Conservation (phyloP, 2,888 invertebrate species). For the Leucozona laternaria region DNA sequence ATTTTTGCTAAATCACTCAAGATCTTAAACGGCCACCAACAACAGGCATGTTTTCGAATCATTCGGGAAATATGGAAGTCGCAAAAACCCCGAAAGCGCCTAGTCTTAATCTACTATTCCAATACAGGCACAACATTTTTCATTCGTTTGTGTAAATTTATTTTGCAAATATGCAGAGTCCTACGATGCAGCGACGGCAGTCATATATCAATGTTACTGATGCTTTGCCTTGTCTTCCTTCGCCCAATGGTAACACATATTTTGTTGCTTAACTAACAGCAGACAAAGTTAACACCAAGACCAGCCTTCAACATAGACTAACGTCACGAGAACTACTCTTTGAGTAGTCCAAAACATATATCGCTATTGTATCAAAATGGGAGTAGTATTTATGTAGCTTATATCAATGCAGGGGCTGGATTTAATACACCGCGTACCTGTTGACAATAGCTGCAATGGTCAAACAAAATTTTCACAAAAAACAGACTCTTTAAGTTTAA, state of each 20-base stretch:
- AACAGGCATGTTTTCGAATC: not conserved
- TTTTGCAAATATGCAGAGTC: conserved; percentile 4
- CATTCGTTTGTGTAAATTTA: conserved; percentile 40
- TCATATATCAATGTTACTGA: conserved; percentile 45
- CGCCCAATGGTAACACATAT: conserved; percentile 27
- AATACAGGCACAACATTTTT: conserved; percentile 32
- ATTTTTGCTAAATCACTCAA: too few species aligned
- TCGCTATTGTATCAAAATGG: conserved; percentile 15
- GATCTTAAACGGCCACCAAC: not conserved
- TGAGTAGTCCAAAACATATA: conserved; percentile 27
- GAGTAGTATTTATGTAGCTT: not conserved
- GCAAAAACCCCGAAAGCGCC: not conserved
- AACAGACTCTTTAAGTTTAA: too few species aligned
- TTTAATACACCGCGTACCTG: too few species aligned
- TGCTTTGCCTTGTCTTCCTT: not conserved
- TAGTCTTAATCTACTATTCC: conserved; percentile 33
- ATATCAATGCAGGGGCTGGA: not conserved
- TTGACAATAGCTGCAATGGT: too few species aligned
- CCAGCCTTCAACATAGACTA: conserved; percentile 17
- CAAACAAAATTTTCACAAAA: too few species aligned
- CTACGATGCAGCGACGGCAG: not conserved
- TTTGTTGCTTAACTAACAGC: conserved; percentile 43
- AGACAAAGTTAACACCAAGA: conserved; percentile 52
- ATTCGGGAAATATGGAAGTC: not conserved
- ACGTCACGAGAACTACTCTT: conserved; percentile 10